phyloP scores from a whole-genome alignment of 1,140 invertebrate genomes.

The Drosophila dunni region DNA sequence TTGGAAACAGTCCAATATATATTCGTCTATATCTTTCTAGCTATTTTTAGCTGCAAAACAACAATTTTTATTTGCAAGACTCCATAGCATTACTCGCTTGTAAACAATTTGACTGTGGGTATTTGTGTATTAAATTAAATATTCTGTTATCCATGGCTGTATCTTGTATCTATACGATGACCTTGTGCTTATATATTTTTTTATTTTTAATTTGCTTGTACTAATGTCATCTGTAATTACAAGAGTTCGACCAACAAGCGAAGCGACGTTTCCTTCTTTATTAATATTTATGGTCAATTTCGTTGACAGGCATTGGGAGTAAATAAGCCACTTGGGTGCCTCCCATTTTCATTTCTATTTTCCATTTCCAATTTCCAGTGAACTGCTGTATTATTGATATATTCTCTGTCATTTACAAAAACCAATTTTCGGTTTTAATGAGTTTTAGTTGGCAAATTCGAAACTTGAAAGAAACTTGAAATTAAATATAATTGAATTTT shows the following conservation, averaged over 20 bases:
- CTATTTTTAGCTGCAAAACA: slow-evolving; percentile 27
- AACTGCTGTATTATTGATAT: slow-evolving; percentile 23
- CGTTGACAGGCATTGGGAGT: not conserved
- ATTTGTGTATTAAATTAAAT: not conserved
- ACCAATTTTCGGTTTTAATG: not conserved
- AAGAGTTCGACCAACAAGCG: slow-evolving; percentile 15
- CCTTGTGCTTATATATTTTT: not conserved
- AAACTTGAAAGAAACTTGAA: not conserved
- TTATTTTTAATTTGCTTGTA: slow-evolving; percentile 8
- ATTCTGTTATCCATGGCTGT: not conserved
- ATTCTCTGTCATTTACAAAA: slow-evolving; percentile 37
- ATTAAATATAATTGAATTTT: not conserved
- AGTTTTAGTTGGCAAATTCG: slow-evolving; percentile 10
- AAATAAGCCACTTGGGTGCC: not conserved
- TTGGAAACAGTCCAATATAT: slow-evolving; percentile 35
- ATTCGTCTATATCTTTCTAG: slow-evolving; percentile 18
- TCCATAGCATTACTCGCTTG: slow-evolving; percentile 9
- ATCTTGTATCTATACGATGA: not conserved
- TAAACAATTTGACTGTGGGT: not conserved
- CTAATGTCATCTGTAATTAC: slow-evolving; percentile 48
- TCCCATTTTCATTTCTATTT: not conserved
- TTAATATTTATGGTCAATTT: slow-evolving; percentile 53
- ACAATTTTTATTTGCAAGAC: slow-evolving; percentile 34
- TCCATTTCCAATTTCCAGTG: not conserved
- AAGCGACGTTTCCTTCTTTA: slow-evolving; percentile 11